Evolutionary conservation across 1,140 invertebrate genomes (phyloP), one percentile per base, ranked within the genome.

Genomic region (Ceratoteleas bidentatus): DNA sequence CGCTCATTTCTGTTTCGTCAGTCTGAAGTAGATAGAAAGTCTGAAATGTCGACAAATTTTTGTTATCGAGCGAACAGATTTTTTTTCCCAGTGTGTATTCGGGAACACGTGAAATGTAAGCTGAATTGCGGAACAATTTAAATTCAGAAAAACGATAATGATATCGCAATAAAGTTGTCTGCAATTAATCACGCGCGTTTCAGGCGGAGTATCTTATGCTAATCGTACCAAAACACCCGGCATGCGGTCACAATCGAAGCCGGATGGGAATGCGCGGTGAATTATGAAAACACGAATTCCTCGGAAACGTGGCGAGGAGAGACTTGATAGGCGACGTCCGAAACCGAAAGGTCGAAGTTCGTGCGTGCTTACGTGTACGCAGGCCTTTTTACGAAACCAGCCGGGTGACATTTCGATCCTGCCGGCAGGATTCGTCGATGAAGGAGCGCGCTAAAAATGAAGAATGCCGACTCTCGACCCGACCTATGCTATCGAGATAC

Each of bases 331-430:
- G 33, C 60, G 38, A 53, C 60, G 49, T 72, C 47, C 60, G n/a
- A 61, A 78, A 56, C 40, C 49, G 13, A 72, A 73, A 79, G 76
- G 60, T 79, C 54, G 68, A 49, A 66, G 54, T 66, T 79, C 60
- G 47, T 43, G 56, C 47, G 38, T 72, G 45, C 54, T 47, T 65
- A 53, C 53, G 47, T 53, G 53, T 52, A 50, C 60, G 50, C 43
- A 64, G 40, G 13, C 3, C 24, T 61, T 61, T 62, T 47, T 68
- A 54, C 45, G 33, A 54, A 76, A 62, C 34, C 36, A 43, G 24
- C 56, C 7, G 36, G 43, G 56, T 69, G 64, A 76, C 64, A 76
- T 68, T 76, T 76, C 47, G 50, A 64, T 60, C 64, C 13, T 38
- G 38, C 54, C 40, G 38, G 24, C 24, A 24, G 24, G 24, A 24